Conservation (phyloP, 2,888 invertebrate genomes). For the Laothoe populi region DNA sequence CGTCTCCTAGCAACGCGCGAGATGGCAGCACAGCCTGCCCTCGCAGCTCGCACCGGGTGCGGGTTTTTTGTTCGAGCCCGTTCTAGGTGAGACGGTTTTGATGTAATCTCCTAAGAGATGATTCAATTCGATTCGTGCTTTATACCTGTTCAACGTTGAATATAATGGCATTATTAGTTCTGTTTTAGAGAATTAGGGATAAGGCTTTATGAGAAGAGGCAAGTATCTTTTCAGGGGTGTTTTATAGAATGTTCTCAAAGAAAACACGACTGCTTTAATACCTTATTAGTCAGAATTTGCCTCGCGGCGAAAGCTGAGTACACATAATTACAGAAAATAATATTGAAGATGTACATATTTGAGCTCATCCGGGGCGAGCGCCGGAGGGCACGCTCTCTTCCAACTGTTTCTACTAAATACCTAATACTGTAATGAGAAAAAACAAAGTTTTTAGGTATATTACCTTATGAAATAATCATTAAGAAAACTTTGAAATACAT, state of each 20-base stretch:
- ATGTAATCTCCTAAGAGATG: slow-evolving; percentile 75
- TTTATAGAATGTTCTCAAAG: slow-evolving; percentile 9
- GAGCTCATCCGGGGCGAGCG: slow-evolving; percentile 38
- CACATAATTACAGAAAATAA: slow-evolving; percentile 41
- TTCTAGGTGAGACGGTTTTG: slow-evolving; percentile 79
- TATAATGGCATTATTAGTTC: slow-evolving; percentile 31
- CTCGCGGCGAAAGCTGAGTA: slow-evolving; percentile 34
- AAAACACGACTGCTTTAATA: slow-evolving; percentile 17
- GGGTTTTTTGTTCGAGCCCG: slow-evolving; percentile 75
- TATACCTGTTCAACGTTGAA: slow-evolving; percentile 48
- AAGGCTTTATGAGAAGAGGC: background rate
- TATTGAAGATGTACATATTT: slow-evolving; percentile 39
- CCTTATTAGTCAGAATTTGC: slow-evolving; percentile 1
- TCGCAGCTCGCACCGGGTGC: slow-evolving; percentile 58
- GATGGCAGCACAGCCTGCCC: slow-evolving; percentile 77
- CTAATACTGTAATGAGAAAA: background rate
- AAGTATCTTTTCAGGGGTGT: background rate
- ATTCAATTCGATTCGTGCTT: slow-evolving; percentile 73
- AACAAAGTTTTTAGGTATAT: slow-evolving; percentile 8
- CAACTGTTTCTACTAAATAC: slow-evolving; percentile 25
- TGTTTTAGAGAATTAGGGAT: slow-evolving; percentile 6
- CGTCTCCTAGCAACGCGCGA: slow-evolving; percentile 82
- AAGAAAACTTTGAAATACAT: no score
- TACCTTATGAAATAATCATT: no score
- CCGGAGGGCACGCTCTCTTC: slow-evolving; percentile 38